phyloP scores from a whole-genome alignment of 2,797 vertebrate species.

The Acipenser ruthenus region DNA sequence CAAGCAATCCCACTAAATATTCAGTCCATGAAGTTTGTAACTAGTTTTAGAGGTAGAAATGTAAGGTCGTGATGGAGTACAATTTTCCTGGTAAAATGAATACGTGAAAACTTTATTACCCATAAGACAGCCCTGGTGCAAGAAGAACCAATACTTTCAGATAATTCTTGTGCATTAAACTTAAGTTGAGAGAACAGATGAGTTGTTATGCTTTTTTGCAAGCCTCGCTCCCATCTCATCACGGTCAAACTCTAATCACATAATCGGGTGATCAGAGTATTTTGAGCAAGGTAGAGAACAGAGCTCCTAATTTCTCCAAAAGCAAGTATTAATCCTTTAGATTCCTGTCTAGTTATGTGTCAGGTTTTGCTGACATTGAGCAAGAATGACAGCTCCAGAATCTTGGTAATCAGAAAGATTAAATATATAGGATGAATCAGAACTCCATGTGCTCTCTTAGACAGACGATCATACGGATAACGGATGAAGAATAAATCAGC shows the following conservation, averaged over 20 bases:
- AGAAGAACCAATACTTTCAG: slow-evolving; percentile 54
- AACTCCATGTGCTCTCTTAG: slow-evolving; percentile 35
- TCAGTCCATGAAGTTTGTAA: slow-evolving; percentile 47
- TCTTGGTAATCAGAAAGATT: slow-evolving; percentile 50
- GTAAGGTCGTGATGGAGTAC: slow-evolving; percentile 71
- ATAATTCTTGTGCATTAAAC: slow-evolving; percentile 49
- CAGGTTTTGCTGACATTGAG: slow-evolving; percentile 32
- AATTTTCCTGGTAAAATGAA: slow-evolving; percentile 66
- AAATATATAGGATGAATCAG: slow-evolving; percentile 39
- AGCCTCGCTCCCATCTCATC: slow-evolving; percentile 52
- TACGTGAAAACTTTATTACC: slow-evolving; percentile 79
- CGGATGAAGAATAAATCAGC: slow-evolving; percentile 42
- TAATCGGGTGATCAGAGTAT: slow-evolving; percentile 62
- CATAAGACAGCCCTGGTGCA: slow-evolving; percentile 51
- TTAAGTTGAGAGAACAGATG: slow-evolving; percentile 33
- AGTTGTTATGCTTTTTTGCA: slow-evolving; percentile 34
- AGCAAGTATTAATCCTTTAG: slow-evolving; percentile 47
- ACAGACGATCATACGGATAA: slow-evolving; percentile 46
- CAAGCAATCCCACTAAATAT: slow-evolving; percentile 54
- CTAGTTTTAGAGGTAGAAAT: slow-evolving; percentile 61
- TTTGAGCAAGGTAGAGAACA: slow-evolving; percentile 42
- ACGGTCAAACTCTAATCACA: slow-evolving; percentile 64
- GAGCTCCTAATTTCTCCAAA: slow-evolving; percentile 52
- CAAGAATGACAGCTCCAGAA: slow-evolving; percentile 28
- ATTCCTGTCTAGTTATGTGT: slow-evolving; percentile 34